phyloP scores from a whole-genome alignment of 2,888 invertebrate species.

The Erynnis tages region DNA sequence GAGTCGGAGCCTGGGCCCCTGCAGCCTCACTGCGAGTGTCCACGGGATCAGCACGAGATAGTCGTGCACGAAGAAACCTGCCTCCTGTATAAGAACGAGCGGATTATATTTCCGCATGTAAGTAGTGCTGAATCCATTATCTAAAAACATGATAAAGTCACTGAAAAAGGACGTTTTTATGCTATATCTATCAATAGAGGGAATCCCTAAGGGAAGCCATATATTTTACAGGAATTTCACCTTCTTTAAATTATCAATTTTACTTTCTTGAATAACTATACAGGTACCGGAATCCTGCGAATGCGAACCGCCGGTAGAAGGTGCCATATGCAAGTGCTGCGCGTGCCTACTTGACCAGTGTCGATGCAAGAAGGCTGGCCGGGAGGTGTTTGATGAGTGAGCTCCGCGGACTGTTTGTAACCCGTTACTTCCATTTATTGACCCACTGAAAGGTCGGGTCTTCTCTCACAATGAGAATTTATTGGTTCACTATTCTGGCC shows the following conservation, averaged over 20 bases:
- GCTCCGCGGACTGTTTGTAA: too few relatives aligned
- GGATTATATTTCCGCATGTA: slow-evolving; percentile 54
- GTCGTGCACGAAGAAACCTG: slow-evolving; percentile 58
- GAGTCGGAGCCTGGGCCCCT: slow-evolving; percentile 36
- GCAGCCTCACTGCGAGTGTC: slow-evolving; percentile 51
- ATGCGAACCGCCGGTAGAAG: slow-evolving; percentile 45
- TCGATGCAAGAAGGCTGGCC: slow-evolving; percentile 54
- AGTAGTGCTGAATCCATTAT: slow-evolving; percentile 29
- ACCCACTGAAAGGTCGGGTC: too few relatives aligned
- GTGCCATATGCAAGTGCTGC: slow-evolving; percentile 55
- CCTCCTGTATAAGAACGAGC: slow-evolving; percentile 58
- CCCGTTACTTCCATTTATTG: too few relatives aligned
- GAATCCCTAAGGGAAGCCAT: too few relatives aligned
- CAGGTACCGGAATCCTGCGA: slow-evolving; percentile 50
- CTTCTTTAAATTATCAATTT: too few relatives aligned
- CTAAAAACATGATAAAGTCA: too few relatives aligned
- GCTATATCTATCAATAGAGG: too few relatives aligned
- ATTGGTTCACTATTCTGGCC: too few relatives aligned
- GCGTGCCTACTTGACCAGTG: slow-evolving; percentile 51
- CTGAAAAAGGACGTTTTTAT: too few relatives aligned
- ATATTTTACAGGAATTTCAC: too few relatives aligned
- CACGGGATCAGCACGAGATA: slow-evolving; percentile 56
- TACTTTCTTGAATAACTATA: too few relatives aligned
- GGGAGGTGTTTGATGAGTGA: slow-evolving; percentile 61
- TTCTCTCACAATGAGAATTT: too few relatives aligned